These are phyloP conservation scores for Lutjanus argentimaculatus DNA, from an alignment of 2,797 vertebrate species.

Conservation along the genomic window DNA sequence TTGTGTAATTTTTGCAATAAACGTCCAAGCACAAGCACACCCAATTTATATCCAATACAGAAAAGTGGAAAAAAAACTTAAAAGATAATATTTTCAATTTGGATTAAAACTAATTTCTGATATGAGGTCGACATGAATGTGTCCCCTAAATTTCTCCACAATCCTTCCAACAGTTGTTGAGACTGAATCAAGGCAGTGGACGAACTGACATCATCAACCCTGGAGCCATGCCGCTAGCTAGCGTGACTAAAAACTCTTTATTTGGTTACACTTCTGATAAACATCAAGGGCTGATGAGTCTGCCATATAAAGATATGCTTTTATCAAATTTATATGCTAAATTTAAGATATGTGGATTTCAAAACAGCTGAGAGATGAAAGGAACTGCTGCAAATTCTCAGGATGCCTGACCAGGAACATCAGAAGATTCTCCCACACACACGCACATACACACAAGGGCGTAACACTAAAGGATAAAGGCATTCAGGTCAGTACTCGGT, in stretches of 20 bases:
- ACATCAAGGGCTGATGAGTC: neutral
- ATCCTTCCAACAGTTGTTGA: neutral
- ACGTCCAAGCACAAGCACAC: too few species aligned
- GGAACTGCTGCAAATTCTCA: constrained; percentile 28
- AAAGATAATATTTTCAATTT: too few species aligned
- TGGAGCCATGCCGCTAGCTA: neutral
- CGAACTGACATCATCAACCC: neutral
- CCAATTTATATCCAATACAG: too few species aligned
- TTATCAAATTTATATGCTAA: too few species aligned
- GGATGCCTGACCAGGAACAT: constrained; percentile 31
- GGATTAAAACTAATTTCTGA: neutral
- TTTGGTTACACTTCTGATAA: constrained; percentile 17
- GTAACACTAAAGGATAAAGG: constrained; percentile 18
- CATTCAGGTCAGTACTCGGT: constrained; percentile 1
- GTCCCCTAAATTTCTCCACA: neutral
- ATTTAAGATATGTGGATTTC: neutral
- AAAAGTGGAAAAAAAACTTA: too few species aligned
- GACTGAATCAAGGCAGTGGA: neutral
- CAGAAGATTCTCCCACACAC: constrained; percentile 18
- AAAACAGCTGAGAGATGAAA: constrained; percentile 33
- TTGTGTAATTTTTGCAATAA: too few species aligned
- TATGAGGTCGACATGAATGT: too few species aligned
- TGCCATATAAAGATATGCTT: neutral
- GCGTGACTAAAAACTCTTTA: neutral
- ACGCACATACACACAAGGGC: neutral